These are phyloP conservation scores for Aurelia aurita complex sp. Pacific DNA, from an alignment of 30 jellyfish, hydroid and myxozoan genomes.

Conservation along the genomic window DNA sequence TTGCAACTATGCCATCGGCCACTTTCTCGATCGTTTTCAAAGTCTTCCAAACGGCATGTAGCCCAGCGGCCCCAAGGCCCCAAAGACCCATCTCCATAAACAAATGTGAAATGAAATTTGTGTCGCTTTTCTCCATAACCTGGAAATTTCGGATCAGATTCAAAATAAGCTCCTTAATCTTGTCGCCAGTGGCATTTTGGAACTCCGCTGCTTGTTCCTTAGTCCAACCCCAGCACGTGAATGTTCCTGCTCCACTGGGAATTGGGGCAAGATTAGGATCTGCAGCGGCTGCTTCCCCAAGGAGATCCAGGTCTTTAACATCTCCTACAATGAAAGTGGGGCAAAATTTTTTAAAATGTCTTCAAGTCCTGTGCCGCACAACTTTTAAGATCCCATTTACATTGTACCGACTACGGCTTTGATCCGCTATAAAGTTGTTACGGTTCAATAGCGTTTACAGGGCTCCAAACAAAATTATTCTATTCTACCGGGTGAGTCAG, in stretches of 20 bases:
- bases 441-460: too few relatives aligned
- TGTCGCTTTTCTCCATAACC: conserved; percentile 27
- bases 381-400: too few relatives aligned
- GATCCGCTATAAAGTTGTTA: too few relatives aligned
- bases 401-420: too few relatives aligned
- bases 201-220: conserved; percentile 29
- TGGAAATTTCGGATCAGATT: conserved; percentile 29
- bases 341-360: too few relatives aligned
- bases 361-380: too few relatives aligned
- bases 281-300: conserved; percentile 22
- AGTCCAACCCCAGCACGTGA: conserved; percentile 30
- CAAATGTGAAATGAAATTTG: neutral
- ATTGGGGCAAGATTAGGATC: conserved; percentile 36
- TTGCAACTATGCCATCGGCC: neutral
- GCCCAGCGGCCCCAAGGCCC: conserved; percentile 7
- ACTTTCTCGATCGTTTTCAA: conserved; percentile 9
- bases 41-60: conserved; percentile 28
- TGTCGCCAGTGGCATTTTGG: conserved; percentile 27
- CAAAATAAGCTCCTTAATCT: conserved; percentile 10
- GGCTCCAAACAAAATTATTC: too few relatives aligned
- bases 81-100: conserved; percentile 19
- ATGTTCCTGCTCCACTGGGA: conserved; percentile 27
- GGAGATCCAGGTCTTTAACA: conserved; percentile 33
- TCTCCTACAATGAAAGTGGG: conserved; percentile 7
- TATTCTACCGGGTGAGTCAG: too few relatives aligned